These are phyloP conservation scores for Morpho achilles DNA, from an alignment of 2,888 invertebrate species.

Conservation along the genomic window DNA sequence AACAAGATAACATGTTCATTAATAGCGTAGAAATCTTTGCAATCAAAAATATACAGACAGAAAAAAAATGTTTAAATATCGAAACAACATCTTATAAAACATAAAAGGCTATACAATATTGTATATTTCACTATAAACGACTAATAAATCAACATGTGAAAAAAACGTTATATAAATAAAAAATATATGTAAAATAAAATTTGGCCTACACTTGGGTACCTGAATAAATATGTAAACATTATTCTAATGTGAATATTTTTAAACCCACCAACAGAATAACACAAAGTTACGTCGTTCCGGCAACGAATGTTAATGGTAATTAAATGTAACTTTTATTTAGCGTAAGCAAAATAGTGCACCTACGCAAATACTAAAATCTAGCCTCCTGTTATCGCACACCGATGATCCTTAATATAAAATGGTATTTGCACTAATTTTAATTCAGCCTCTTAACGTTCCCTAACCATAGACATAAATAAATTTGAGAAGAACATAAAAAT, in stretches of 20 bases:
- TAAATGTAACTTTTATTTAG: not conserved
- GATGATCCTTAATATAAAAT: constrained; percentile 74
- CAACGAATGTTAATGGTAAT: no score
- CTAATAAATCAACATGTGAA: constrained; percentile 15
- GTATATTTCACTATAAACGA: constrained; percentile 30
- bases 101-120: constrained; percentile 25
- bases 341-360: constrained; percentile 13
- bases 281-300: no score
- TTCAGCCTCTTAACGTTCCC: constrained; percentile 19
- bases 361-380: constrained; percentile 38
- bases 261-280: no score
- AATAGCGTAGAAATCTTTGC: constrained; percentile 42
- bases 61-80: constrained; percentile 29
- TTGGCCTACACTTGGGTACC: constrained; percentile 19
- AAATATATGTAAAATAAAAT: constrained; percentile 11
- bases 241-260: no score
- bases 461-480: not conserved
- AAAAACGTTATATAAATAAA: not conserved
- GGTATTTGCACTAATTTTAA: constrained; percentile 36
- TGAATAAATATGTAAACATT: constrained; percentile 1
- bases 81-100: constrained; percentile 13
- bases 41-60: constrained; percentile 72
- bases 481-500: not conserved
- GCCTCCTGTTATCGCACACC: constrained; percentile 50
- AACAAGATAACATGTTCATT: constrained; percentile 13